Base-by-base conservation (phyloP, 2,797 vertebrate species). In the Halcyon leucocephala region DNA sequence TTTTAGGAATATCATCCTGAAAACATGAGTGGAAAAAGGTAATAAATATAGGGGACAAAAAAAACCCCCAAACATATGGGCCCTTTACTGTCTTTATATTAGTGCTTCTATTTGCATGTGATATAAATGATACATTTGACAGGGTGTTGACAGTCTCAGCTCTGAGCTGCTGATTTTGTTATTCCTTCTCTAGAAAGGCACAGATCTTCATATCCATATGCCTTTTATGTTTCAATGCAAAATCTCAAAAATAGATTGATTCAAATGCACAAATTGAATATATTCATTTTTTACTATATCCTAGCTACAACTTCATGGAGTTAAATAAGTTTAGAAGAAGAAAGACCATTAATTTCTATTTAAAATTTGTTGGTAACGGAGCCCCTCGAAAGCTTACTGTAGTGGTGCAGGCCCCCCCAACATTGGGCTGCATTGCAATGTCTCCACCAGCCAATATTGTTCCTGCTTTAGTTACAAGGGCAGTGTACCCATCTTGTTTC, bases 171-270 rank as follows among this genome's bases (percentile, higher is more conserved):
- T 44, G 78, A 55, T 94, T 93, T 92, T 82, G 60, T 62, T 92
- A 48, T 82, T 92, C 76, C 55, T 84, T 90, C 48, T 80, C 37
- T 87, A 70, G 60, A 80, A 87, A 94, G 35, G 20, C 61, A 61
- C 46, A 95, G 61, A 89, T 91, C 74, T 91, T 87, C 64, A 54
- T 93, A 91, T 81, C 95, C 89, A 85, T 93, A 94, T 93, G 90
- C 58, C 71, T 94, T 94, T 82, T 46, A 77, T 46, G 55, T 94
- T 92, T 90, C 77, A 90, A 24, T 74, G 51, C 48, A 46, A 95
- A 82, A 64, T 80, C 22, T 92, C 41, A 91, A 89, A 96, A 89
- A 82, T 31, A 61, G 5, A 74, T 82, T 58, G 13, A 70, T 82
- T 93, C 71, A 96, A 92, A 93, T 92, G 39, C 42, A 77, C 6